A percentile compares a stretch with the other conserved stretches of the same genome.
These are phyloP conservation scores for Onychomys torridus DNA, from an alignment of 2,797 vertebrate genomes.

Conservation along the genomic window DNA sequence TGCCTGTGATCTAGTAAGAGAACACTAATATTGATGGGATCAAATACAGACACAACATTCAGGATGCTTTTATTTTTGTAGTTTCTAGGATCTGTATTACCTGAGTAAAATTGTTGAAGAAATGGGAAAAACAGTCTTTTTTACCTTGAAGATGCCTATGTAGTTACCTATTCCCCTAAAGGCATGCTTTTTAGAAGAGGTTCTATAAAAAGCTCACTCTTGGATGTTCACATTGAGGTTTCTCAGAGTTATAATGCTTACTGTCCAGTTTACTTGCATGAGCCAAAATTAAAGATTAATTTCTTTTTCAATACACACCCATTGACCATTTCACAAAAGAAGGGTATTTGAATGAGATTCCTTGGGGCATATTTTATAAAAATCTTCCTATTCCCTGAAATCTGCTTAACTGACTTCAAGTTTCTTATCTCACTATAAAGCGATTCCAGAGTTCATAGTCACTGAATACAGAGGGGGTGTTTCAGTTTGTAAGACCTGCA, in stretches of 20 bases:
- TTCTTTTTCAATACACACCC: neutral
- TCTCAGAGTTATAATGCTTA: neutral
- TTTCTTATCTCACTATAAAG: neutral
- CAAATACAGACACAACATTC: neutral
- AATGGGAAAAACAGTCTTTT: neutral
- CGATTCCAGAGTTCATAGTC: neutral
- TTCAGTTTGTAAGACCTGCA: neutral
- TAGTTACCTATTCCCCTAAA: neutral
- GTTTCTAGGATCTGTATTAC: neutral
- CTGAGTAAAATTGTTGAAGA: neutral
- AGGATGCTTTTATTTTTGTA: neutral
- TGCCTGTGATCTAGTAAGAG: neutral
- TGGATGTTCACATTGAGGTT: neutral
- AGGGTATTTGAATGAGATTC: neutral
- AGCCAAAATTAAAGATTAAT: neutral
- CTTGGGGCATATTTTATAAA: neutral
- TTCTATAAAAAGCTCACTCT: neutral
- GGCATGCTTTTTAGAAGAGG: neutral
- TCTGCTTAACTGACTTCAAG: neutral
- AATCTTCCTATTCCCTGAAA: constrained; percentile 12
- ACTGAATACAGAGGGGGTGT: neutral
- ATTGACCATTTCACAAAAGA: neutral
- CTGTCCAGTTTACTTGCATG: neutral
- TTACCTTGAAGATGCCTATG: neutral
- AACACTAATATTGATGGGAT: neutral